Base-by-base conservation (phyloP, 2,888 invertebrate species). In the Helicoverpa assulta region DNA sequence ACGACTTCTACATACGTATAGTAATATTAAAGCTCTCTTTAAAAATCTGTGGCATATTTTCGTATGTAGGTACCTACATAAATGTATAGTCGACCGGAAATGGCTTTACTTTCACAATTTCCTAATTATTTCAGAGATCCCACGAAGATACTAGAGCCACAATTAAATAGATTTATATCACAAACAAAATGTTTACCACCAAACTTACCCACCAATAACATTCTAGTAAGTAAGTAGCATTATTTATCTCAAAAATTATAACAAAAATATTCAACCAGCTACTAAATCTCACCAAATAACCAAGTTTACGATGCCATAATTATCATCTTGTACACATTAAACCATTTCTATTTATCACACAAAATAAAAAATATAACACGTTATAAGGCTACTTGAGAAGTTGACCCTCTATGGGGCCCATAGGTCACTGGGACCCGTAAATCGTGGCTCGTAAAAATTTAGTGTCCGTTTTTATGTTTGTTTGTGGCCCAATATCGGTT, bases 381-480 rank as follows among this genome's bases (percentile, higher is more conserved):
- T 80, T 63, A 67, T 55, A 74, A 76, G 61, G 66, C 67, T 55
- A 62, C 69, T 67, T 65, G 64, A 72, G 61, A 70, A 59, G 63
- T 74, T 71, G 56, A 74, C 66, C 70, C 59, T 60, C 76, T 76
- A 65, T 68, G 79, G 76, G 59, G 72, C 78, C 86, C 91, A 92
- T 92, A 94, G 94, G 90, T 92, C 92, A 93, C 91, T 80, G 84
- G 67, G 83, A 81, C 86, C 88, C 86, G 89, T 89, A 90, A 90
- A 90, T 88, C 87, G 89, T 84, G 71, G 86, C 74, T 93, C 93
- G 89, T 95, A 94, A 95, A 95, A 89, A 72, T 95, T 95, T 93
- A 94, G 87, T 92, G 89, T 92, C 92, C 91, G 82, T 90, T 94
- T 94, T 95, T 94, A 95, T 94, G 94, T 94, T 92, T 93, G 93